phyloP scores from a whole-genome alignment of 2,113 vertebrate species.

The Falco punctatus region DNA sequence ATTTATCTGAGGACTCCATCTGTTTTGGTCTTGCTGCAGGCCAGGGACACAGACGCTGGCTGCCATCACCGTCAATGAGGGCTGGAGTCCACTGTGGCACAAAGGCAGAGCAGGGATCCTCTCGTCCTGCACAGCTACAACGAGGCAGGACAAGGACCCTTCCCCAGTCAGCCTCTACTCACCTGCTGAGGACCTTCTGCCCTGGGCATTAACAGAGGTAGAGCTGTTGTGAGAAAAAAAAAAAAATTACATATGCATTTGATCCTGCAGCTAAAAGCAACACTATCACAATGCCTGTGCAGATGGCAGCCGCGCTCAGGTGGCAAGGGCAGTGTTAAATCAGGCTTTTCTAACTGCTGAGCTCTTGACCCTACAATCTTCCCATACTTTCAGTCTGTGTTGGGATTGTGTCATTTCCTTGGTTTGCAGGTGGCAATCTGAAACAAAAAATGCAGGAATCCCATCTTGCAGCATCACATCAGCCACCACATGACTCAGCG shows the following conservation, averaged over 20 bases:
- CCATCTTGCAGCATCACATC: neutral
- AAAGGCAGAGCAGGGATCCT: neutral
- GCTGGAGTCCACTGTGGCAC: neutral
- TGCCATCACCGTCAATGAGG: accelerated
- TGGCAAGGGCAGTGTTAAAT: neutral
- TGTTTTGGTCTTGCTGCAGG: neutral
- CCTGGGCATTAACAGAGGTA: neutral
- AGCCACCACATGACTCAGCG: neutral
- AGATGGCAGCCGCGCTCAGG: neutral
- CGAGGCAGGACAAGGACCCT: neutral
- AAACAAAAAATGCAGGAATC: constrained; percentile 35
- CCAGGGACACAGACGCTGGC: neutral
- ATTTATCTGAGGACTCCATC: neutral
- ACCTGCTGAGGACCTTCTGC: accelerated
- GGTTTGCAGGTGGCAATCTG: neutral
- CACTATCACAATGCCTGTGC: neutral
- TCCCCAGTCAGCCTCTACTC: neutral
- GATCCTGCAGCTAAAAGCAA: neutral
- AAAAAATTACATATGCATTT: neutral
- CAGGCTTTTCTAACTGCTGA: neutral
- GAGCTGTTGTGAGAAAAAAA: neutral
- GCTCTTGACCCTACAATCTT: neutral
- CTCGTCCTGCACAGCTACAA: neutral
- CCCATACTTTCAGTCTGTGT: neutral
- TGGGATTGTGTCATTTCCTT: constrained; percentile 7